Conservation (phyloP, 2,888 invertebrate genomes). For the Heliconius erato region DNA sequence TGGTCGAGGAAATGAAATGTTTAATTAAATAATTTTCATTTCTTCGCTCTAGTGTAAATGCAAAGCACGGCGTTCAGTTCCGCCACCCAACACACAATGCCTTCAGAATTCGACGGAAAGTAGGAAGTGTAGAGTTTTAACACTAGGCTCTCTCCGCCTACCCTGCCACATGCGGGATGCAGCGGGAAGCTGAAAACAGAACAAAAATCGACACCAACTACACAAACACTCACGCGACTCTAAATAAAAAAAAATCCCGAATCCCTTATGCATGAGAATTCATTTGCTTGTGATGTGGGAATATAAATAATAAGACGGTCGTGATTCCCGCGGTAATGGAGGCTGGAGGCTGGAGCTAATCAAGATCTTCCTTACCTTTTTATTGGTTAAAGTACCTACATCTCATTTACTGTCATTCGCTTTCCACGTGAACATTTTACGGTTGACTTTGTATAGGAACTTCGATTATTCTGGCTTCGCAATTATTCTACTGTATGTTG, state of each 20-base stretch:
- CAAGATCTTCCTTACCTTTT: conserved; percentile 77
- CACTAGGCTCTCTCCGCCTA: no score
- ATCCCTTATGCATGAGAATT: conserved; percentile 68
- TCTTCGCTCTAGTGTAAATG: no score
- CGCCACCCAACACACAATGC: no score
- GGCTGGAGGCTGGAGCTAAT: conserved; percentile 75
- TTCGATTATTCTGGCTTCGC: conserved; percentile 17
- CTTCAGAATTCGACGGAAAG: no score
- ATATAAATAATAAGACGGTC: conserved; percentile 83
- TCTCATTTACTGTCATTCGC: conserved; percentile 59
- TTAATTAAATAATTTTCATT: no score
- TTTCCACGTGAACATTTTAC: conserved; percentile 38
- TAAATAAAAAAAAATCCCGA: conserved; percentile 51
- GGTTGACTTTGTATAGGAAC: conserved; percentile 12
- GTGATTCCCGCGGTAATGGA: conserved; percentile 85
- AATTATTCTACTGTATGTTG: neutral
- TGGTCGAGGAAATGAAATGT: no score
- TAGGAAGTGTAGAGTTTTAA: no score
- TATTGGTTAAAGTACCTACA: conserved; percentile 66
- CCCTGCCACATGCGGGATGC: no score
- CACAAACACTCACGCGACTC: neutral
- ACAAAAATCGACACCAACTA: neutral
- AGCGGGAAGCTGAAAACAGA: neutral
- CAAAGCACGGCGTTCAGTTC: no score
- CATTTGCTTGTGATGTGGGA: conserved; percentile 72